Conservation (phyloP, 1,140 invertebrate species). For the Diploscapter pachys region DNA sequence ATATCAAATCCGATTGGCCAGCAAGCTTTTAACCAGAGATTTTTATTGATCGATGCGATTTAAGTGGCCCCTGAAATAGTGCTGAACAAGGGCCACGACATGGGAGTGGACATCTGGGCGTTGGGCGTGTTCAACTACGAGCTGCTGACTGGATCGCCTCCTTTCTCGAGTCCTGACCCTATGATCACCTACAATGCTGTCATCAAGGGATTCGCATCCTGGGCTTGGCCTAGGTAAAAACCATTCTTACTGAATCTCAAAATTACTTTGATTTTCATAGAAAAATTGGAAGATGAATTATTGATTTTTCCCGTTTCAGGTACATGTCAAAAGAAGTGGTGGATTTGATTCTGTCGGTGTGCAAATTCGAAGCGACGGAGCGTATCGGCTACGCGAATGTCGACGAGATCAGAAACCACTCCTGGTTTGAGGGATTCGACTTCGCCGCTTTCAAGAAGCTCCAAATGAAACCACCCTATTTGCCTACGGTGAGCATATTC, state of each 20-base stretch:
- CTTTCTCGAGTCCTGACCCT: conserved; percentile 89
- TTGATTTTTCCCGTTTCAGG: neutral
- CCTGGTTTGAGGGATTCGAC: conserved; percentile 98
- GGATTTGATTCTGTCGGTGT: conserved; percentile 50
- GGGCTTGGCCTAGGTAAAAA: conserved; percentile 58
- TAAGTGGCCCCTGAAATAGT: conserved; percentile 83
- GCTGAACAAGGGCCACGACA: conserved; percentile 90
- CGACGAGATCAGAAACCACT: conserved; percentile 48
- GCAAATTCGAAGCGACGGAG: conserved; percentile 51
- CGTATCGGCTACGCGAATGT: conserved; percentile 54
- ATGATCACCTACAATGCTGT: conserved; percentile 99
- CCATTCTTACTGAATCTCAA: conserved; percentile 23
- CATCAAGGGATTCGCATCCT: conserved; percentile 92
- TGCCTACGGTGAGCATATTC: conserved; percentile 44
- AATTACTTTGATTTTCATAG: neutral
- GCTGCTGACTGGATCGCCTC: conserved; percentile 66
- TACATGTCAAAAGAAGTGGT: conserved; percentile 39
- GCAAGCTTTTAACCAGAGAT: neutral
- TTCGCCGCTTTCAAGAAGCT: conserved; percentile 90
- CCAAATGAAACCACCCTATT: conserved; percentile 83
- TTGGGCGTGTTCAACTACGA: conserved; percentile 67
- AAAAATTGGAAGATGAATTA: neutral
- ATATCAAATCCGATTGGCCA: conserved; percentile 14
- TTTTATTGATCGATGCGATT: neutral
- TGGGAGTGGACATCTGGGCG: conserved; percentile 94